Evolutionary conservation across 2,888 invertebrate genomes (phyloP).

Genomic region (Hypena proboscidalis): DNA sequence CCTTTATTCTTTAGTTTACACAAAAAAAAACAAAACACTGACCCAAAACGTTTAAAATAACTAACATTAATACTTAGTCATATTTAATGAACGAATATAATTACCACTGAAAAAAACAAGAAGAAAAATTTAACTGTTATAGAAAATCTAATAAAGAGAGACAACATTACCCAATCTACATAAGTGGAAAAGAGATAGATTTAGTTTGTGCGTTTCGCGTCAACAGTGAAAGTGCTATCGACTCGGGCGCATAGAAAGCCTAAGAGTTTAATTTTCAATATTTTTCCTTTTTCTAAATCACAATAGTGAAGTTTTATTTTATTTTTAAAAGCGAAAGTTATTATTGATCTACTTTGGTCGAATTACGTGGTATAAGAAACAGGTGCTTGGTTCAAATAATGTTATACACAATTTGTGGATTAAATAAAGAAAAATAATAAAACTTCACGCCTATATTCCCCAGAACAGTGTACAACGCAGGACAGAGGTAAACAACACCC

Average conservation of each 20-base stretch:
- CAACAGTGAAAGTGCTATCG: slow-evolving; percentile 57
- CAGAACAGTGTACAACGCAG: too few relatives aligned
- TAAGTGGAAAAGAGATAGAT: slow-evolving; percentile 29
- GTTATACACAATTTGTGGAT: too few relatives aligned
- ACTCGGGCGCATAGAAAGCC: slow-evolving; percentile 52
- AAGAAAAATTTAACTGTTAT: slow-evolving; percentile 19
- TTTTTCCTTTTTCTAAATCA: slow-evolving; percentile 44
- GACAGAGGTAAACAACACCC: too few relatives aligned
- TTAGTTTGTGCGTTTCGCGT: slow-evolving; percentile 15
- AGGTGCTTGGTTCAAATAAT: too few relatives aligned
- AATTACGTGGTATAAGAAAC: too few relatives aligned
- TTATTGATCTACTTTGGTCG: slow-evolving; percentile 39
- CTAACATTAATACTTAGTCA: slow-evolving; percentile 13
- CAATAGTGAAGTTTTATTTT: slow-evolving; percentile 50
- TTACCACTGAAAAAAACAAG: slow-evolving; percentile 19
- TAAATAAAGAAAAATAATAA: too few relatives aligned
- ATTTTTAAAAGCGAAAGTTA: slow-evolving; percentile 66
- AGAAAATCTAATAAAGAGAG: slow-evolving; percentile 21
- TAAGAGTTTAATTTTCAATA: slow-evolving; percentile 42
- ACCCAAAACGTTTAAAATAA: neutral
- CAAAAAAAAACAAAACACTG: slow-evolving; percentile 2
- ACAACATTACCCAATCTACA: neutral
- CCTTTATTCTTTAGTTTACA: too few relatives aligned
- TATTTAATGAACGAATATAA: slow-evolving; percentile 10
- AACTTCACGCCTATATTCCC: too few relatives aligned